Evolutionary conservation across 2,113 vertebrate genomes (phyloP).

Genomic region (Lepidothrix coronata): DNA sequence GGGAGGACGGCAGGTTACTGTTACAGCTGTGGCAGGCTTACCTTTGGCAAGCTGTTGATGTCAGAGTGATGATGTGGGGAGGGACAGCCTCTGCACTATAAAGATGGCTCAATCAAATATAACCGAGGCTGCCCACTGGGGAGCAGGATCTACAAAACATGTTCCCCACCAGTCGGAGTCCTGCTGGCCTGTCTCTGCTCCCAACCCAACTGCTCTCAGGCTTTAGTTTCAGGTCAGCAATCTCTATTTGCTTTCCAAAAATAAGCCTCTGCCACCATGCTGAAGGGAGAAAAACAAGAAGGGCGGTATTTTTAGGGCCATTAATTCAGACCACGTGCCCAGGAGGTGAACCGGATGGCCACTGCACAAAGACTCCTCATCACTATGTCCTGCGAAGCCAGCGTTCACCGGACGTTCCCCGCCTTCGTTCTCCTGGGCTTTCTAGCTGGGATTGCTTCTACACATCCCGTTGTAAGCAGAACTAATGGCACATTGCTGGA

Average conservation of each 20-base stretch:
- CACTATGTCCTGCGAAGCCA: conserved; percentile 92
- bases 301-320: conserved; percentile 98
- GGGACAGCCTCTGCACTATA: conserved; percentile 77
- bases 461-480: conserved; percentile 79
- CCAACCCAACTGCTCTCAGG: conserved; percentile 77
- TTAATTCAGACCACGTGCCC: conserved; percentile 97
- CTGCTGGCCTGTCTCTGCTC: conserved; percentile 77
- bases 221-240: conserved; percentile 90
- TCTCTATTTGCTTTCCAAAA: conserved; percentile 90
- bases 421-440: conserved; percentile 83
- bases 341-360: conserved; percentile 92
- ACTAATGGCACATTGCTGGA: conserved; percentile 86
- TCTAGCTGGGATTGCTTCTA: conserved; percentile 82
- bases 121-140: conserved; percentile 63
- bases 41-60: conserved; percentile 74
- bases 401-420: conserved; percentile 82
- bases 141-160: conserved; percentile 83
- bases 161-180: conserved; percentile 78
- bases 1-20: conserved; percentile 67
- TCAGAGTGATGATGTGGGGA: conserved; percentile 84
- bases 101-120: conserved; percentile 78
- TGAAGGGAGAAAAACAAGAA: conserved; percentile 93
- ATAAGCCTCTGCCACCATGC: conserved; percentile 95
- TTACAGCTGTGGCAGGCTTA: conserved; percentile 74
- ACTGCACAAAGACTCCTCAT: conserved; percentile 88